Conservation (phyloP, 2,113 vertebrate species). For the Cyphomyrus plagiostoma region DNA sequence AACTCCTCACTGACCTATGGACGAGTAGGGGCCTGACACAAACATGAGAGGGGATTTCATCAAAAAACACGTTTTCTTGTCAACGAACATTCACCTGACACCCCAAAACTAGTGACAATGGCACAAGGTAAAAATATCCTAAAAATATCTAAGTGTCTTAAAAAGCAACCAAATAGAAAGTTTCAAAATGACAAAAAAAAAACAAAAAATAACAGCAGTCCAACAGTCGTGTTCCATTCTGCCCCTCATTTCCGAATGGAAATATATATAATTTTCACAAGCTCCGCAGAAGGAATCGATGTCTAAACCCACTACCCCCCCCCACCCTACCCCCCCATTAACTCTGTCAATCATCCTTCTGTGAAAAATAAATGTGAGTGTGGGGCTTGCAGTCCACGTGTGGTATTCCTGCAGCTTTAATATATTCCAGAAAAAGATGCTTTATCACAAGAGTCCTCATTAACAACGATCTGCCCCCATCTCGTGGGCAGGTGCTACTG, state of each 20-base stretch:
- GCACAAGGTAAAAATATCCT: background rate
- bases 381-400: slow-evolving; percentile 40
- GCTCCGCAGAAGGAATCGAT: slow-evolving; percentile 17
- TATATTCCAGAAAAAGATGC: slow-evolving; percentile 54
- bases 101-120: background rate
- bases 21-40: background rate
- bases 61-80: background rate
- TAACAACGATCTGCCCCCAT: slow-evolving; percentile 82
- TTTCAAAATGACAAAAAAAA: background rate
- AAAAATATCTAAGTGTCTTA: too few species aligned
- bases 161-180: background rate
- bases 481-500: slow-evolving; percentile 97
- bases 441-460: slow-evolving; percentile 77
- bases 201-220: background rate
- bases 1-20: background rate
- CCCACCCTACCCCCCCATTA: background rate
- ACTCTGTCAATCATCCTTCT: slow-evolving; percentile 48
- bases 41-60: background rate
- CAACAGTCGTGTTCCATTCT: background rate
- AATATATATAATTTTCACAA: slow-evolving; percentile 18
- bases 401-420: slow-evolving; percentile 54
- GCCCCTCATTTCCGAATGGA: background rate
- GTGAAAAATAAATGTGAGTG: slow-evolving; percentile 56
- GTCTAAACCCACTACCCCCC: slow-evolving; percentile 21
- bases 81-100: background rate